A percentile compares a stretch with the other conserved stretches of the same genome.
Conservation (phyloP, 2,113 vertebrate genomes). For the Nycticorax nycticorax region DNA sequence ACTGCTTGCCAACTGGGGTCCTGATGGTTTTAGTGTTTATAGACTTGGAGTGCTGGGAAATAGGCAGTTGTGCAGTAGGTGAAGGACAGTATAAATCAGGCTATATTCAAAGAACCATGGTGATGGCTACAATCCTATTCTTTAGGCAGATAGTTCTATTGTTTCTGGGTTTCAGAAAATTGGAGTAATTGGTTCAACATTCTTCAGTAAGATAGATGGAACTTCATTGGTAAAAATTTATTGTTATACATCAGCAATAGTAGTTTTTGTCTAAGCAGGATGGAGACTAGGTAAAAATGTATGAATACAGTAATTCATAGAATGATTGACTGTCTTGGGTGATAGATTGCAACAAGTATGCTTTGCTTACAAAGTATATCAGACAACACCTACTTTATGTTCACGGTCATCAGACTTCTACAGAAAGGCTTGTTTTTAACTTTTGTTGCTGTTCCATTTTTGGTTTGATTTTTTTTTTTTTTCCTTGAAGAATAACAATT, state of each 20-base stretch:
- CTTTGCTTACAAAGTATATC: neutral
- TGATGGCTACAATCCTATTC: neutral
- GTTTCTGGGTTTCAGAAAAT: neutral
- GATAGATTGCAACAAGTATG: neutral
- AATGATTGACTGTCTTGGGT: neutral
- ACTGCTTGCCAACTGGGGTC: neutral
- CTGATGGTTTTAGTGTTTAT: neutral
- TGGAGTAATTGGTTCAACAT: neutral
- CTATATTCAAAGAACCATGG: neutral
- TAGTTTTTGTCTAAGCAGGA: neutral
- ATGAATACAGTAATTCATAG: neutral
- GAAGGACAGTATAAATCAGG: neutral
- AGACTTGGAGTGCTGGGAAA: neutral
- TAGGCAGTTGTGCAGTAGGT: neutral
- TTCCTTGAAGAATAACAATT: neutral
- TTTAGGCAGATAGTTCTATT: neutral
- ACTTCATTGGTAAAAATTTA: neutral
- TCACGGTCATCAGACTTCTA: neutral
- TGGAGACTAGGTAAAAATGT: neutral
- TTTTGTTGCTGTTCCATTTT: neutral
- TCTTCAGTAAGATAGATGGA: neutral
- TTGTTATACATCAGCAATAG: neutral
- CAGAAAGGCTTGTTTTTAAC: neutral
- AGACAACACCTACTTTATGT: neutral
- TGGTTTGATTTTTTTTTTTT: neutral